Base-by-base conservation (phyloP, 23 tunicate species). In the Phallusia fumigata region DNA sequence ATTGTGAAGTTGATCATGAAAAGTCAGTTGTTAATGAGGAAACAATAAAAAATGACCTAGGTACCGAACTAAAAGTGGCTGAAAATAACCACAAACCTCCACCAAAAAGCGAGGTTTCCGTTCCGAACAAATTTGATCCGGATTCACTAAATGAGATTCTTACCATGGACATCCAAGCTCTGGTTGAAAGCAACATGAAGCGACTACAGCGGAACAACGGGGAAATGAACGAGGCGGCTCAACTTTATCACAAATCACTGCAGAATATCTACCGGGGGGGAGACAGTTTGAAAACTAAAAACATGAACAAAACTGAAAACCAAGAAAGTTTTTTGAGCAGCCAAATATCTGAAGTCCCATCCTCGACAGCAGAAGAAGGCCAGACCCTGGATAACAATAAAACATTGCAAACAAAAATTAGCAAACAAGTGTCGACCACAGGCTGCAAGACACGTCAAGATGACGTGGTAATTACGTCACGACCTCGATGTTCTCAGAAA, bases 401-500 rank as follows among this genome's bases (percentile, higher is more conserved):
- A 40, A 40, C 47, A 40, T 40, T 40, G 10, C 69, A 58, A 58
- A 24, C 69, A 8, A 13, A 58, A 51, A 18, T 15, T 18, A 51
- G 18, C 16, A 40, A 40, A 40, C 47, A 40, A 40, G 15, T 6
- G 2, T 8, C 69, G 5, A 58, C 69, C 26, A 8, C 11, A 22
- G 3, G 28, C 26, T 6, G 28, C 3, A 16, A 3, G 8, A 16
- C 28, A 22, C 3, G 69, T 21, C 69, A 22, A 1, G 69, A 58
- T 58, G 69, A 58, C 69, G 69, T 58, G 5, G 28, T 58, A 21
- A 58, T 58, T 58, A 58, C 69, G 69, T 58, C 69, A 58, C 69
- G 69, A 58, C 69, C 69, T 6, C 69, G 69, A 21, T 58, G 69
- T 58, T 58, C 69, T 58, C 28, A 24, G 28, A 58, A 21, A 16